Base-by-base conservation (phyloP, 2,888 invertebrate species). In the Formica aserva region DNA sequence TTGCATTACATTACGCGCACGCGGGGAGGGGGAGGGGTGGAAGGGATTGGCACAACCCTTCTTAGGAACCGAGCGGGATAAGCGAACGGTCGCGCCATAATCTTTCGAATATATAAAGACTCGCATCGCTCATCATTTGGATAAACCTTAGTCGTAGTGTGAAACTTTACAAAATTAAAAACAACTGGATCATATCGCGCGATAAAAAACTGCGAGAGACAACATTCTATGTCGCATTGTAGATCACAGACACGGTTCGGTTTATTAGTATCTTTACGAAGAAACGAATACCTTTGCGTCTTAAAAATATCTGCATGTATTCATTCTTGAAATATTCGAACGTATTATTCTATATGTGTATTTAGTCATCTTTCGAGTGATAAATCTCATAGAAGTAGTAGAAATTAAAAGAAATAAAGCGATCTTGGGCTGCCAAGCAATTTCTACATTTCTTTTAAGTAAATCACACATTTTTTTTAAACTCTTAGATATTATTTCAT, bases 11-110 rank as follows among this genome's bases (percentile, higher is more conserved):
- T 75, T 65, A 67, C 69, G 22, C 26, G 60, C 8, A 26, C 38
- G 9, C n/a, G 63, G 29, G 71, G 26, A 52, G 26, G 63, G 78
- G 38, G 6, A 15, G 41, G 41, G 3, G 15, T 6, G 32, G 6
- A 32, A 32, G 26, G 63, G 82, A 38, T 67, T 26, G 87, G 62
- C 85, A 80, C 89, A 82, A 86, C 86, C 88, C 88, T 89, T 89
- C 88, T 88, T 92, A 93, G 93, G 93, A 93, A 93, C 93, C 91
- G 91, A 92, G 88, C 91, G 91, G 90, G 91, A 91, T 90, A 89
- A 89, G 88, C 89, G 67, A 89, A 80, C 71, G 86, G 82, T 85
- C 85, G 84, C 83, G 83, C 52, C 74, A 32, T 72, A 55, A 57
- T 57, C 65, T 66, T 18, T 77, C 45, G 18, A 77, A 26, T 35